Base-by-base conservation (phyloP, 2,113 vertebrate species). In the Gasterosteus aculeatus region DNA sequence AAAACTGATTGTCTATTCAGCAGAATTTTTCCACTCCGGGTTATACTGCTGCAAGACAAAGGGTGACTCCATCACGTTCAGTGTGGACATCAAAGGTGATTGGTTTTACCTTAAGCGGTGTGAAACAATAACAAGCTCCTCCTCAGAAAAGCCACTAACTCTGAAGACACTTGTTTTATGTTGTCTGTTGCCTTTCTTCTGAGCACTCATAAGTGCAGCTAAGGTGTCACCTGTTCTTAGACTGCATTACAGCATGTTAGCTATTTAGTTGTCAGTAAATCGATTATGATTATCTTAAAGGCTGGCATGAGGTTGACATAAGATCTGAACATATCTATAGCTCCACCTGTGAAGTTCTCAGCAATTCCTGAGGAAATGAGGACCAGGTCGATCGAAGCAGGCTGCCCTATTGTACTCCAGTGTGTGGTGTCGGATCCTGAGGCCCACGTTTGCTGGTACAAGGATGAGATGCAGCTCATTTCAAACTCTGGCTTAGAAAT, bases 61-160 rank as follows among this genome's bases (percentile, higher is more conserved):
- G 75, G 93, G 93, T 77, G 94, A 94, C 86, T 78, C 70, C 81
- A 62, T 93, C 74, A 90, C 84, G 16, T 95, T 95, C 88, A 94
- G 65, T 80, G 94, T 96, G 91, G 93, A 94, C 60, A 74, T 95
- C 67, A 92, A 92, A 92, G 95, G 95, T 96, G 91, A 95, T 87
- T 90, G 80, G 19, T 69, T 91, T 84, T 79, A 75, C 46, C 64
- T 78, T 62, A 70, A 64, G 46, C 33, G 7, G 76, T 81, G 56
- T 83, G 56, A 83, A 72, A 65, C 29, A 75, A 73, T 85, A 91
- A 88, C 80, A 69, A 69, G 68, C 65, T 77, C 65, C 61, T 77
- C 26, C 65, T 75, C 72, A 72, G 65, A 58, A 80, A 81, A 86
- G 78, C 77, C 73, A 83, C 72, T 92, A 90, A 88, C 81, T 75